These are phyloP conservation scores for Corythornis cristatus DNA, from an alignment of 2,113 vertebrate genomes.

Conservation along the genomic window DNA sequence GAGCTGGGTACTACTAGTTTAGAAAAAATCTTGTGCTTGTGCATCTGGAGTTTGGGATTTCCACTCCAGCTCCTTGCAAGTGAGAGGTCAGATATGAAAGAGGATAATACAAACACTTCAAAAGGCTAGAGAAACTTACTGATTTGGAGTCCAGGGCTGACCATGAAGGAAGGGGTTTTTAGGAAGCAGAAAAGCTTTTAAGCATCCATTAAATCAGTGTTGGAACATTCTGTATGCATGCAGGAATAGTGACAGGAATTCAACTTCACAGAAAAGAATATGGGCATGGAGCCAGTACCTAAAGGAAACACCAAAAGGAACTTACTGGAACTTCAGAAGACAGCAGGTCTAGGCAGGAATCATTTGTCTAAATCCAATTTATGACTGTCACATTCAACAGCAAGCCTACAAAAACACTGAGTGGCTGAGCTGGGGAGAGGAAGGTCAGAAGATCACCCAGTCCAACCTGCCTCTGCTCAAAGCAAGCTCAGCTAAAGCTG, in stretches of 20 bases:
- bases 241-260: background rate
- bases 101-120: background rate
- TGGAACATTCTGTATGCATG: background rate
- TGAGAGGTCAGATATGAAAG: background rate
- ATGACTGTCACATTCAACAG: background rate
- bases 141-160: background rate
- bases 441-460: background rate
- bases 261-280: background rate
- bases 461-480: background rate
- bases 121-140: background rate
- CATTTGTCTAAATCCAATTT: background rate
- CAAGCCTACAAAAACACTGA: background rate
- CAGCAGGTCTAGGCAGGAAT: constrained; percentile 21
- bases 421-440: background rate
- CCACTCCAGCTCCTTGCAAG: background rate
- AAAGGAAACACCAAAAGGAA: background rate
- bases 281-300: background rate
- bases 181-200: background rate
- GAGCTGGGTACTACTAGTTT: background rate
- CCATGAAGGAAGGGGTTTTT: background rate
- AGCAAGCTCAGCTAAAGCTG: background rate
- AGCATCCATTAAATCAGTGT: background rate
- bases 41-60: background rate
- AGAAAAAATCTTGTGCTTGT: background rate
- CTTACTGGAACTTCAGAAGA: constrained; percentile 37